phyloP scores from a whole-genome alignment of 2,888 invertebrate species.

The Conistra vaccinii region DNA sequence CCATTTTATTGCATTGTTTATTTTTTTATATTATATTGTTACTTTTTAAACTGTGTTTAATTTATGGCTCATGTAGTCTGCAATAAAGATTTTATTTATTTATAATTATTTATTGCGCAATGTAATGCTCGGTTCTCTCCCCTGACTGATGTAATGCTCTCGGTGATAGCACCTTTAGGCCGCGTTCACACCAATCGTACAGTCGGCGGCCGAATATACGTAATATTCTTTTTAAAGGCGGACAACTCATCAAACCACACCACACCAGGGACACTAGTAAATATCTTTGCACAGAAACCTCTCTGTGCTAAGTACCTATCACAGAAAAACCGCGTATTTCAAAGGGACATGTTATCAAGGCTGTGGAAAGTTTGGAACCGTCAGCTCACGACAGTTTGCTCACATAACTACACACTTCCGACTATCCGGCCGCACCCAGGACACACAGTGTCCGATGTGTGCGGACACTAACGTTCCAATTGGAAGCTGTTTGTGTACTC shows the following conservation, averaged over 20 bases:
- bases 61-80: too few species aligned
- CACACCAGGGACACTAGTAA: neutral
- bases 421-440: constrained; percentile 52
- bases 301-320: neutral
- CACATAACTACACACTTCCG: constrained; percentile 59
- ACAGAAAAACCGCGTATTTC: constrained; percentile 13
- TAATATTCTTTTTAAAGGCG: neutral
- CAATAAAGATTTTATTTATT: too few species aligned
- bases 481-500: constrained; percentile 49
- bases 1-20: too few species aligned
- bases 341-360: constrained; percentile 10
- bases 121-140: too few species aligned
- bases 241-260: too few species aligned
- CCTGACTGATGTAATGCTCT: too few species aligned
- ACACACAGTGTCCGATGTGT: constrained; percentile 51
- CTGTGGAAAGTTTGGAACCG: constrained; percentile 18
- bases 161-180: neutral
- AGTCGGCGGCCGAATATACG: neutral
- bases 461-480: constrained; percentile 52
- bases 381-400: constrained; percentile 46
- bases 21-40: too few species aligned
- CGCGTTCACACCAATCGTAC: neutral
- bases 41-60: too few species aligned
- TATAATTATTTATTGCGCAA: too few species aligned
- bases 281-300: neutral